Evolutionary conservation across 1,140 invertebrate genomes (phyloP).

Genomic region (Pseudomyrmex sp.): DNA sequence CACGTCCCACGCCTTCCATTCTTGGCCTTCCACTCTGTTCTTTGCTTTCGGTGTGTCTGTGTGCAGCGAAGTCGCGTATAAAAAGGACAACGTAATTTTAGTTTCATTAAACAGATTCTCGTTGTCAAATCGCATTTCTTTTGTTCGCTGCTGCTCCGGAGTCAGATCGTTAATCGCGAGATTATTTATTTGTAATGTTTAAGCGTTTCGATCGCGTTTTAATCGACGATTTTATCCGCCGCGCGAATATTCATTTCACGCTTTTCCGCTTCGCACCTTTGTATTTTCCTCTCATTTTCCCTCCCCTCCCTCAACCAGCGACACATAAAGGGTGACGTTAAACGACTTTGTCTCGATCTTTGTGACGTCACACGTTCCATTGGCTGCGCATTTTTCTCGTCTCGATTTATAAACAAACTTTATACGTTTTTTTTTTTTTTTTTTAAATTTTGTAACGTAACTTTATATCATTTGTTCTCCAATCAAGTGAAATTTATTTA

Average conservation of each 20-base stretch:
- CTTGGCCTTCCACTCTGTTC: constrained; percentile 46
- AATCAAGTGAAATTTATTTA: neutral
- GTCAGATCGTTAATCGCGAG: neutral
- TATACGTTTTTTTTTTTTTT: neutral
- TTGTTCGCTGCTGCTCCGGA: neutral
- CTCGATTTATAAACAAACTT: neutral
- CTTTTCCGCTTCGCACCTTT: neutral
- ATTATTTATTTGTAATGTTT: neutral
- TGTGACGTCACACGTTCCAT: neutral
- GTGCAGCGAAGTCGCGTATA: constrained; percentile 24
- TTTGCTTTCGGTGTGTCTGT: constrained; percentile 27
- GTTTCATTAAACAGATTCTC: constrained; percentile 9
- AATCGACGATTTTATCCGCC: no score
- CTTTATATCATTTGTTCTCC: neutral
- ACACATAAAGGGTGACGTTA: neutral
- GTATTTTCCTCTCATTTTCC: neutral
- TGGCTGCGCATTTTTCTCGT: neutral
- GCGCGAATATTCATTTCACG: neutral
- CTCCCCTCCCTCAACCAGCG: no score
- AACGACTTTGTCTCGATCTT: neutral
- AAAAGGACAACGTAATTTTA: constrained; percentile 52
- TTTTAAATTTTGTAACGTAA: neutral
- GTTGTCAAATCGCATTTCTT: neutral
- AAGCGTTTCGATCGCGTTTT: no score
- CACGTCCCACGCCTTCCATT: constrained; percentile 56